Conservation (phyloP, 2,888 invertebrate genomes). For the Lasioglossum calceatum region DNA sequence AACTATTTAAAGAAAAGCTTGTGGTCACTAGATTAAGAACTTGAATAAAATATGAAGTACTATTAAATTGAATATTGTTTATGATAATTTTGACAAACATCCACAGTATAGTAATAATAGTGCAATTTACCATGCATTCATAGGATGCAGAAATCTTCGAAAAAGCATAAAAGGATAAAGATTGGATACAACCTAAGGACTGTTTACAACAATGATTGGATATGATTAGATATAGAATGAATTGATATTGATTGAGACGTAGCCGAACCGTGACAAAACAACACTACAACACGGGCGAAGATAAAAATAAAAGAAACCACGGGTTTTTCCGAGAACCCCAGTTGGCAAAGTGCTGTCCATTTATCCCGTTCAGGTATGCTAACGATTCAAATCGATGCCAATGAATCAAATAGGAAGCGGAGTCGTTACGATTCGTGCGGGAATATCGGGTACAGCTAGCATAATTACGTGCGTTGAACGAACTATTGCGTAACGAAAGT, state of each 20-base stretch:
- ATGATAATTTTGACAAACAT: no score
- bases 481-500: constrained; percentile 31
- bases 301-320: constrained; percentile 7
- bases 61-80: no score
- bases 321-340: neutral
- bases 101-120: no score
- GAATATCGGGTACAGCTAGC: constrained; percentile 51
- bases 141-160: no score
- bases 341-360: neutral
- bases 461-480: constrained; percentile 57
- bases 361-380: neutral
- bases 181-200: no score
- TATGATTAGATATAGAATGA: no score
- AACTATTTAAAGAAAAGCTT: no score
- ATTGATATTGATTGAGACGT: neutral
- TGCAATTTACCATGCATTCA: no score
- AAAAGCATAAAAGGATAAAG: no score
- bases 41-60: no score
- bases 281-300: neutral
- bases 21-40: no score
- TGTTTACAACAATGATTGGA: no score
- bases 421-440: constrained; percentile 49
- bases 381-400: constrained; percentile 21
- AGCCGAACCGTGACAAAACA: neutral
- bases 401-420: constrained; percentile 17